Evolutionary conservation across 2,888 invertebrate species (phyloP).

Genomic region (Bombylius discolor): DNA sequence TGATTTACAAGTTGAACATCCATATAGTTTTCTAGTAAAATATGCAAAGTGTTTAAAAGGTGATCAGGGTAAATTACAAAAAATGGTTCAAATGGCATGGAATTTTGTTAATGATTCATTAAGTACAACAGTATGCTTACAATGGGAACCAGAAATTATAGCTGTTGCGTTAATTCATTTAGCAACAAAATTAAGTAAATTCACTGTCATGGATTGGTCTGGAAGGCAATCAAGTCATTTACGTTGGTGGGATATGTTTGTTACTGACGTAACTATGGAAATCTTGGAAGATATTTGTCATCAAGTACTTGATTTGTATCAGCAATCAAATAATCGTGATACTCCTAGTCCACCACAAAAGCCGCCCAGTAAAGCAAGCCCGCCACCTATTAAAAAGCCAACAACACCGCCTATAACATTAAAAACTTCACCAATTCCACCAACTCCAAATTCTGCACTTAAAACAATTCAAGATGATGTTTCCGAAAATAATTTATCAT

Average conservation of each 20-base stretch:
- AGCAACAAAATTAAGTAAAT: slow-evolving; percentile 89
- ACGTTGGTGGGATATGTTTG: slow-evolving; percentile 98
- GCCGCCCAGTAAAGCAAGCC: slow-evolving; percentile 30
- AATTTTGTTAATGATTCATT: slow-evolving; percentile 98
- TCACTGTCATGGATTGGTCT: slow-evolving; percentile 87
- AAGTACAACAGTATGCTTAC: slow-evolving; percentile 89
- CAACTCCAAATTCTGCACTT: not conserved
- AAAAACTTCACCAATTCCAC: not conserved
- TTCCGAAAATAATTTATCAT: slow-evolving; percentile 6
- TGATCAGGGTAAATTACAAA: slow-evolving; percentile 84
- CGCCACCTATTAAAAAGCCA: slow-evolving; percentile 12
- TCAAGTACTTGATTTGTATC: slow-evolving; percentile 86
- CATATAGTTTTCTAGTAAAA: slow-evolving; percentile 82
- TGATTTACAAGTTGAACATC: slow-evolving; percentile 89
- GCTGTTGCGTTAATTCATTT: slow-evolving; percentile 96
- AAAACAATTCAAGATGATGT: slow-evolving; percentile 8
- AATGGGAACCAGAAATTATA: slow-evolving; percentile 98
- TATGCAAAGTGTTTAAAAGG: slow-evolving; percentile 91
- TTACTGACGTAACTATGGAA: slow-evolving; percentile 88
- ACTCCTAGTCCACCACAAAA: slow-evolving; percentile 55
- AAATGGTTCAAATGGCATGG: slow-evolving; percentile 99
- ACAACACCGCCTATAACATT: slow-evolving; percentile 14
- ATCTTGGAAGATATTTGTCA: slow-evolving; percentile 95
- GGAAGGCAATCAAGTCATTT: slow-evolving; percentile 62
- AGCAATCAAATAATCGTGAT: slow-evolving; percentile 52